Conservation (phyloP, 2,797 vertebrate genomes). For the Euphonia xanthogaster region DNA sequence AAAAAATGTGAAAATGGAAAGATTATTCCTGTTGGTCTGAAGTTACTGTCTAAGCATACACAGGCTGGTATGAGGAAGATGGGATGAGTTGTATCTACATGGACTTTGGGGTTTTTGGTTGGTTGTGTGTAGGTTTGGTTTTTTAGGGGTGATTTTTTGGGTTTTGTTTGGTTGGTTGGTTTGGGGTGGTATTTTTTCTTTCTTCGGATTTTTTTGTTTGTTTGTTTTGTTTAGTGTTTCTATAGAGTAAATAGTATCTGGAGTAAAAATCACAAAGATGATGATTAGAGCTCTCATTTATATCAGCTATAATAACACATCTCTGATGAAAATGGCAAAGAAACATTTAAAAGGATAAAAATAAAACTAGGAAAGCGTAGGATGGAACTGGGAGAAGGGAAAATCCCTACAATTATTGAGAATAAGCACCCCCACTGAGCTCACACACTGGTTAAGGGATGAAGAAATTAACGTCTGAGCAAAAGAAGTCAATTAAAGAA, state of each 20-base stretch:
- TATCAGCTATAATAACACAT: background rate
- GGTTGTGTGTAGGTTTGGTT: background rate
- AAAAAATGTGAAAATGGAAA: background rate
- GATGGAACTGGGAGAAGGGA: background rate
- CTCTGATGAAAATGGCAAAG: background rate
- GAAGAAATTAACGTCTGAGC: background rate
- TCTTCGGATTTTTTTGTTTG: background rate
- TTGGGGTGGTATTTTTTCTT: background rate
- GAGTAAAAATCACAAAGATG: background rate
- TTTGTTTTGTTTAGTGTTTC: background rate
- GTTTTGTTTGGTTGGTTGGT: background rate
- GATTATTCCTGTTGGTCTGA: background rate
- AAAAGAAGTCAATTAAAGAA: background rate
- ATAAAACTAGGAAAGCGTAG: background rate
- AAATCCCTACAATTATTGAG: background rate
- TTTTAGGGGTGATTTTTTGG: rapidly evolving
- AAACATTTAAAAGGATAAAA: background rate
- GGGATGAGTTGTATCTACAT: background rate
- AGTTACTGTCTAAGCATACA: background rate
- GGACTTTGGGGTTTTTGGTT: background rate
- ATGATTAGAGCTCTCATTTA: background rate
- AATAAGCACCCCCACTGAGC: background rate
- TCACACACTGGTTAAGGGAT: background rate
- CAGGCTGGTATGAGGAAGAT: background rate
- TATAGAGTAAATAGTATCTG: background rate